These are phyloP conservation scores for Drosophila mayri DNA, from an alignment of 1,140 invertebrate genomes.

Conservation along the genomic window DNA sequence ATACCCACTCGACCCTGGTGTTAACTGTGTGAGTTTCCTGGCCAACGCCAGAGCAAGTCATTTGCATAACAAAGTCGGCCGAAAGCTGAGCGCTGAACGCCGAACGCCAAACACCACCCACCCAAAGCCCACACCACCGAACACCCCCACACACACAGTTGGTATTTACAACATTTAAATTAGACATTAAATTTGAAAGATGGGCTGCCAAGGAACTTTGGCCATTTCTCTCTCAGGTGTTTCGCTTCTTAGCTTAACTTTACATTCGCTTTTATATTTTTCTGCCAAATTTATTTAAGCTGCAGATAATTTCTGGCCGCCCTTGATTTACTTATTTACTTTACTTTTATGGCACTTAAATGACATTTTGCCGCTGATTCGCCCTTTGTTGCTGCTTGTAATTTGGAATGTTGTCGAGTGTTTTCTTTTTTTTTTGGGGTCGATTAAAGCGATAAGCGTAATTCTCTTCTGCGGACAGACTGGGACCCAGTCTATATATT, in stretches of 20 bases:
- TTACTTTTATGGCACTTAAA: slow-evolving; percentile 77
- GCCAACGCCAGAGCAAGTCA: slow-evolving; percentile 59
- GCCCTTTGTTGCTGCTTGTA: slow-evolving; percentile 59
- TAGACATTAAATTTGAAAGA: slow-evolving; percentile 83
- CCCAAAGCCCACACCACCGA: not conserved
- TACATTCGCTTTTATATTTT: slow-evolving; percentile 30
- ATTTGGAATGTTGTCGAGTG: slow-evolving; percentile 61
- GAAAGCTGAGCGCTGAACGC: slow-evolving; percentile 26
- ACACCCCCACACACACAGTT: slow-evolving; percentile 32
- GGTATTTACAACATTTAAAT: slow-evolving; percentile 83
- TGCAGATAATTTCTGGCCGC: slow-evolving; percentile 68
- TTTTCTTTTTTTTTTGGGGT: slow-evolving; percentile 29
- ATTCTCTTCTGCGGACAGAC: slow-evolving; percentile 37
- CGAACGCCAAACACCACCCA: slow-evolving; percentile 22
- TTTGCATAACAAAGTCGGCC: slow-evolving; percentile 80
- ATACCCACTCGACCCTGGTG: slow-evolving; percentile 50
- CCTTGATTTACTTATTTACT: slow-evolving; percentile 81
- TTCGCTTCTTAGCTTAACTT: slow-evolving; percentile 28
- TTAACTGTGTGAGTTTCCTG: slow-evolving; percentile 76
- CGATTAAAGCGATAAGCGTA: slow-evolving; percentile 73
- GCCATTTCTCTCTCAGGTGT: slow-evolving; percentile 57
- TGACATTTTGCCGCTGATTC: slow-evolving; percentile 38
- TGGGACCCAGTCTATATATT: slow-evolving; percentile 55
- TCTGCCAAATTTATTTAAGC: slow-evolving; percentile 70
- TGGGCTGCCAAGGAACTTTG: slow-evolving; percentile 75